Conservation (phyloP, 2,888 invertebrate genomes). For the Drosophila lacicola region DNA sequence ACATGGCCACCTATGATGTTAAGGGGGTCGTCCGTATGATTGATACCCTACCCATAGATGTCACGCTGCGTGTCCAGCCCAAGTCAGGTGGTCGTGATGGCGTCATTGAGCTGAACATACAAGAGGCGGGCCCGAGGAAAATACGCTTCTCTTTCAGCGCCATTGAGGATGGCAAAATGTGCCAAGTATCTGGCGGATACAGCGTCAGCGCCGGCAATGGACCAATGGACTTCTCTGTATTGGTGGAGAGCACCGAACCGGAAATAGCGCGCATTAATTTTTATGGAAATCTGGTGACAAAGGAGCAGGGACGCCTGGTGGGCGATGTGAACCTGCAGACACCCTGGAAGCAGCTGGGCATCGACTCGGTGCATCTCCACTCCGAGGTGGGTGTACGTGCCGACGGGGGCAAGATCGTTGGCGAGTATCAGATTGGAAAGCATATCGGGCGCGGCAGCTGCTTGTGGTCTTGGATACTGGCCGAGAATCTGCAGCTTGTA, state of each 20-base stretch:
- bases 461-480: conserved; percentile 86
- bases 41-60: conserved; percentile 84
- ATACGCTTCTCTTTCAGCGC: conserved; percentile 82
- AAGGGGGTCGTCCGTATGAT: conserved; percentile 84
- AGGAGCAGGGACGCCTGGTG: conserved; percentile 50
- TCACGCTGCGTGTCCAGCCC: conserved; percentile 85
- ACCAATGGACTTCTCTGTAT: conserved; percentile 84
- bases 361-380: conserved; percentile 80
- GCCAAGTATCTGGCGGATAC: conserved; percentile 84
- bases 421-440: conserved; percentile 85
- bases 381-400: conserved; percentile 72
- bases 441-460: conserved; percentile 85
- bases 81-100: conserved; percentile 84
- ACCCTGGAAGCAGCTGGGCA: conserved; percentile 83
- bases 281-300: conserved; percentile 75
- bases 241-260: conserved; percentile 82
- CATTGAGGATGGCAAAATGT: conserved; percentile 85
- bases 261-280: conserved; percentile 82
- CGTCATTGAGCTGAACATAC: conserved; percentile 81
- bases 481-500: conserved; percentile 86
- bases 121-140: conserved; percentile 69
- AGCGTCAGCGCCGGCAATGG: conserved; percentile 82
- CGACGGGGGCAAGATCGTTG: conserved; percentile 77
- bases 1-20: conserved; percentile 84
- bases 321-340: conserved; percentile 81